Base-by-base conservation (phyloP, 2,113 vertebrate genomes). In the Ivindomyrus marchei region DNA sequence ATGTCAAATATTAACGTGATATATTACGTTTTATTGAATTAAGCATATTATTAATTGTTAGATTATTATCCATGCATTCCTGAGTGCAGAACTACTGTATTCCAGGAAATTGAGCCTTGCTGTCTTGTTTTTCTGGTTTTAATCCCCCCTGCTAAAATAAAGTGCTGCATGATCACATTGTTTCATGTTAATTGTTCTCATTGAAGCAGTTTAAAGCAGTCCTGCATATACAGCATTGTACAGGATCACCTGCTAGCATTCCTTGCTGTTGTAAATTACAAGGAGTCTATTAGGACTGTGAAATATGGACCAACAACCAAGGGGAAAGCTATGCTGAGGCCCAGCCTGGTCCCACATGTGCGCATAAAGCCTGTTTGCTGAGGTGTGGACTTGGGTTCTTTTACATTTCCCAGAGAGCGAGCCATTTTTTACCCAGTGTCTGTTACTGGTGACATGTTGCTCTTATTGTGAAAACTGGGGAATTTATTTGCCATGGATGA, bases 11-110 rank as follows among this genome's bases (percentile, higher is more conserved):
- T 80, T 80, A 42, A 80, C 11, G 5, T 80, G 74, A 80, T 15
- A 80, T 80, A 80, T 80, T 42, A 80, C 15, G 5, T 39, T 80
- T 39, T 36, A 80, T 80, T 39, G 31, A 80, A 42, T 42, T 42
- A 80, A 80, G 74, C 74, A 80, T 42, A 80, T 66, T 31, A 66
- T 70, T 70, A 70, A 70, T 70, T n/a, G 83, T 85, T 85, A 42
- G 45, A 10, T 45, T 85, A 47, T 85, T 85, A 85, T 85, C 45
- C 83, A 85, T 47, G 45, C 83, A n/a, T 47, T 45, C 39, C 45
- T 85, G 45, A 47, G 83, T 85, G 45, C 83, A 85, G 45, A 24
- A 47, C 31, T 85, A 19, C 21, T n/a, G 8, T 85, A 46, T 85
- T 85, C 42, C 19, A 85, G 83, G 45, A 85, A 85, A 47, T 10